phyloP scores from a whole-genome alignment of 23 tunicate species.

The Ciona savignyi region DNA sequence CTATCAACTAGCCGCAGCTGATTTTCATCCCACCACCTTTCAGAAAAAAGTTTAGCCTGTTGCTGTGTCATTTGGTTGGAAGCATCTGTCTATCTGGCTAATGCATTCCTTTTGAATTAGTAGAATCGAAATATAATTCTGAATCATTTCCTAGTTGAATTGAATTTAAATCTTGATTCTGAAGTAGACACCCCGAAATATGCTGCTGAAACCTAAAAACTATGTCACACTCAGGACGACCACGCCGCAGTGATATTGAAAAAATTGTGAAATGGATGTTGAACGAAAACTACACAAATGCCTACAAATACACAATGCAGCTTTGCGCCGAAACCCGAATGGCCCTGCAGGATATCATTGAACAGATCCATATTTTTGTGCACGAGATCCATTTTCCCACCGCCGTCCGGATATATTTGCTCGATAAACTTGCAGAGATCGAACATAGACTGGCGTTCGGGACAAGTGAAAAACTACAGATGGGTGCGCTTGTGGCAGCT shows the following conservation, averaged over 20 bases:
- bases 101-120: too few relatives aligned
- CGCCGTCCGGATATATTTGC: slow-evolving; percentile 2
- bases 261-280: slow-evolving; percentile 52
- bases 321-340: slow-evolving; percentile 40
- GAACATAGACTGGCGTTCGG: slow-evolving; percentile 50
- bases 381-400: slow-evolving; percentile 40
- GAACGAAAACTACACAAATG: slow-evolving; percentile 17
- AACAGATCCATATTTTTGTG: slow-evolving; percentile 29
- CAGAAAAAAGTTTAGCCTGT: too few relatives aligned
- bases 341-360: slow-evolving; percentile 47
- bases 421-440: slow-evolving; percentile 43
- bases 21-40: too few relatives aligned
- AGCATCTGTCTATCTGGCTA: too few relatives aligned
- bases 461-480: slow-evolving; percentile 40
- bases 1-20: too few relatives aligned
- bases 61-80: too few relatives aligned
- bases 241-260: slow-evolving; percentile 35
- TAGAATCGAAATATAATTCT: too few relatives aligned
- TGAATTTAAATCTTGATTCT: too few relatives aligned
- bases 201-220: too few relatives aligned
- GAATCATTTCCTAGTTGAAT: too few relatives aligned
- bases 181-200: too few relatives aligned
- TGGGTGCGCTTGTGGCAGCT: slow-evolving; percentile 24
- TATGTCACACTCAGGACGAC: slow-evolving; percentile 22
- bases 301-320: slow-evolving; percentile 11